A percentile compares a stretch with the other conserved stretches of the same genome.
These are phyloP conservation scores for Pampusana beccarii DNA, from an alignment of 2,113 vertebrate species.

Conservation along the genomic window DNA sequence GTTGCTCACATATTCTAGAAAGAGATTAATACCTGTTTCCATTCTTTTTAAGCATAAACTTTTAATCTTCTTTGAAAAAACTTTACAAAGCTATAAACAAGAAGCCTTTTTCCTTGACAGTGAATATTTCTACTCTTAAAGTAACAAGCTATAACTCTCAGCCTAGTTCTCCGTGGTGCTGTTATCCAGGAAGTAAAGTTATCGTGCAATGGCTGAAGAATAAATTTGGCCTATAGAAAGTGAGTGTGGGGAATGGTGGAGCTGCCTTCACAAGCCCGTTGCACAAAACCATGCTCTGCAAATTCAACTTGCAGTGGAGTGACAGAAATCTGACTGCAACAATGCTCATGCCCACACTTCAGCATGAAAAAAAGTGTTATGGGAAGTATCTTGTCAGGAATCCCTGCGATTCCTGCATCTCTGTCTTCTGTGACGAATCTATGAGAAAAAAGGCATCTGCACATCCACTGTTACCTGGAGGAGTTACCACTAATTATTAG, in stretches of 20 bases:
- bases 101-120: background rate
- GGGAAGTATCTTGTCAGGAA: no score
- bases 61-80: background rate
- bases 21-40: background rate
- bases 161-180: background rate
- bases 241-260: background rate
- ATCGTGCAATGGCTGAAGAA: background rate
- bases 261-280: background rate
- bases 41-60: background rate
- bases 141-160: background rate
- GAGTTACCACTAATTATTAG: no score
- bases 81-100: background rate
- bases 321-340: no score
- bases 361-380: no score
- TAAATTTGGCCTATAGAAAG: background rate
- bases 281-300: background rate
- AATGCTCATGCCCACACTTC: no score
- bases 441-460: no score
- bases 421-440: no score
- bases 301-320: background rate
- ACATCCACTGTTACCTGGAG: no score
- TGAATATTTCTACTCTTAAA: background rate
- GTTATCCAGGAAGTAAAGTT: background rate
- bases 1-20: background rate
- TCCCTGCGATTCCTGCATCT: no score